A percentile compares a stretch with the other conserved stretches of the same genome.
Conservation (phyloP, 2,113 vertebrate genomes). For the Macrotus californicus region DNA sequence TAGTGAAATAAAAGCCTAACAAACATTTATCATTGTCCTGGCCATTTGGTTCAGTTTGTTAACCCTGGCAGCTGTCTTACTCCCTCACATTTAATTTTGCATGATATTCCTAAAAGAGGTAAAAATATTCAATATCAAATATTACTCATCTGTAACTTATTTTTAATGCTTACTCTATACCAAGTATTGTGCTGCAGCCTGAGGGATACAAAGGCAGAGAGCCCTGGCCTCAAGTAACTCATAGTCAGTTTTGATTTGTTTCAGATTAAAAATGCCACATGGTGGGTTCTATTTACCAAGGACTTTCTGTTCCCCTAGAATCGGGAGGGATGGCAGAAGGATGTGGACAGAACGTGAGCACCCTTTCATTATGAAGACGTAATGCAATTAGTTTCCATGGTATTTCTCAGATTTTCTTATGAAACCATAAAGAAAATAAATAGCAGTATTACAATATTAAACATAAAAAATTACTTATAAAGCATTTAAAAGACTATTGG, state of each 20-base stretch:
- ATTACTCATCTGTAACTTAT: neutral
- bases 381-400: neutral
- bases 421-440: neutral
- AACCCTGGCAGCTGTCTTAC: neutral
- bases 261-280: neutral
- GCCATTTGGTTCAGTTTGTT: neutral
- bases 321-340: neutral
- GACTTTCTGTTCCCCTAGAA: neutral
- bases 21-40: neutral
- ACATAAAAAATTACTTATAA: neutral
- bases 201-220: neutral
- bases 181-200: too few relatives aligned
- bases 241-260: neutral
- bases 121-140: neutral
- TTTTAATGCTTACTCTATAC: neutral
- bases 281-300: neutral
- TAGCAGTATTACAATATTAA: constrained; percentile 24
- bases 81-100: neutral
- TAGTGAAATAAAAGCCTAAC: neutral
- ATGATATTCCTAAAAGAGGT: neutral
- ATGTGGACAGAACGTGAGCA: neutral
- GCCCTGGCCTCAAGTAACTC: neutral
- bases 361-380: constrained; percentile 3
- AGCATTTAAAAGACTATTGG: neutral
- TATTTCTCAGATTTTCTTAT: neutral